Base-by-base conservation (phyloP, 2,113 vertebrate genomes). In the Anas platyrhynchos region DNA sequence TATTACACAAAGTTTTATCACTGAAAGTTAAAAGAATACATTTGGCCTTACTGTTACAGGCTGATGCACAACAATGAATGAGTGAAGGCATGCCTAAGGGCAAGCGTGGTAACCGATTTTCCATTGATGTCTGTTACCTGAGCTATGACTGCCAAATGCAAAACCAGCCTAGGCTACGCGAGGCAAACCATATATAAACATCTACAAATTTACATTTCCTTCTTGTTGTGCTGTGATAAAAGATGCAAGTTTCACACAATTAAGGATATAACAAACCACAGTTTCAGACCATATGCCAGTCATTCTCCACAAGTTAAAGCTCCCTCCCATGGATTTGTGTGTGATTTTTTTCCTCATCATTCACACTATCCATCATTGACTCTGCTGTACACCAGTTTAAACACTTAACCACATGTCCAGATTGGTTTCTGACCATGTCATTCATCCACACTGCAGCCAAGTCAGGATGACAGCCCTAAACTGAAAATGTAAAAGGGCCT, bases 301-400 rank as follows among this genome's bases (percentile, higher is more conserved):
- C 41, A 7, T 76, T 54, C 7, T 62, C 58, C 6, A 9, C 4
- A 46, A 31, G 6, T 48, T 67, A 69, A 55, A 8, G 4, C 36
- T 22, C 72, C 8, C 71, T 46, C 27, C 16, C 5, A 23, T 11
- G 7, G 10, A 4, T 48, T 93, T 88, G 72, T 46, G 11, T 58
- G 27, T 43, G 3, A 15, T n/a, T 44, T 46, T 46, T 77, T 77
- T 55, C 31, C 46, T 52, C 16, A 80, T 48, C 16, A 76, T 32
- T 26, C 54, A 84, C 0, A 0, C 6, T 32, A 46, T 6, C 16
- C 5, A 74, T 6, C 43, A 73, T 8, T 13, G 16, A 50, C 25
- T 61, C 67, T 9, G 8, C 17, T 27, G 38, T 8, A 79, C 3
- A 69, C 2, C 29, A 56, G 36, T 3, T 18, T 38, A 68, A 80